Conservation (phyloP, 92 coral and sea anemone species). For the Porites divaricata region DNA sequence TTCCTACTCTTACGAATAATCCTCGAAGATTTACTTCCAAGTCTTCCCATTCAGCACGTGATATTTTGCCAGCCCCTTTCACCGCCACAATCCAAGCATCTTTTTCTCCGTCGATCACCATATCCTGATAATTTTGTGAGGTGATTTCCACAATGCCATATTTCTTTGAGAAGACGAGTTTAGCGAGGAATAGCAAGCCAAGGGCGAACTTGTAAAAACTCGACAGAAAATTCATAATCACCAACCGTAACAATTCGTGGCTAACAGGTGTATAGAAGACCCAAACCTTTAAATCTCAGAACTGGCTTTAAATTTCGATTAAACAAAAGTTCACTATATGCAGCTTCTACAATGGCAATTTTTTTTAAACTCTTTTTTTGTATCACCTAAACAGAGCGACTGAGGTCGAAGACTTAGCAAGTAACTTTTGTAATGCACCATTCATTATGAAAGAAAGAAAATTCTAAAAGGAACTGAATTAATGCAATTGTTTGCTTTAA, state of each 20-base stretch:
- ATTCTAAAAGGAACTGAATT: background rate
- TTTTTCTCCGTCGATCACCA: slow-evolving; percentile 65
- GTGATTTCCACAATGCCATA: slow-evolving; percentile 67
- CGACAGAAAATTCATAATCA: slow-evolving; percentile 18
- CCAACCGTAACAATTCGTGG: background rate
- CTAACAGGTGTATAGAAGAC: slow-evolving; percentile 29
- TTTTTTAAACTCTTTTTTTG: no score
- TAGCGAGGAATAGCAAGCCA: slow-evolving; percentile 13
- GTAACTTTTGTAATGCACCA: no score
- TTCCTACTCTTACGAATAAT: slow-evolving; percentile 78
- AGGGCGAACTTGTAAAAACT: slow-evolving; percentile 5
- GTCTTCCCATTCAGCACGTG: slow-evolving; percentile 66
- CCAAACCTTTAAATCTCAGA: background rate
- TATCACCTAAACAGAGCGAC: background rate
- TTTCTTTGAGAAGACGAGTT: slow-evolving; percentile 12
- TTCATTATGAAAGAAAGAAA: background rate
- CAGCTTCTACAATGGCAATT: no score
- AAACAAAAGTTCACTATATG: no score
- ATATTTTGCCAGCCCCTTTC: slow-evolving; percentile 69
- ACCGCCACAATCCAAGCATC: slow-evolving; percentile 95
- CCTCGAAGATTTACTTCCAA: slow-evolving; percentile 83
- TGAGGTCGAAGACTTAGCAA: no score
- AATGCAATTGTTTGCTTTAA: background rate
- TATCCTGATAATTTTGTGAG: slow-evolving; percentile 62
- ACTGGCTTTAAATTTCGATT: background rate